Percentiles rank a stretch among this genome's conserved stretches.
Evolutionary conservation across 2,797 vertebrate species (phyloP).

Genomic region (Mormyrops boulengeri): DNA sequence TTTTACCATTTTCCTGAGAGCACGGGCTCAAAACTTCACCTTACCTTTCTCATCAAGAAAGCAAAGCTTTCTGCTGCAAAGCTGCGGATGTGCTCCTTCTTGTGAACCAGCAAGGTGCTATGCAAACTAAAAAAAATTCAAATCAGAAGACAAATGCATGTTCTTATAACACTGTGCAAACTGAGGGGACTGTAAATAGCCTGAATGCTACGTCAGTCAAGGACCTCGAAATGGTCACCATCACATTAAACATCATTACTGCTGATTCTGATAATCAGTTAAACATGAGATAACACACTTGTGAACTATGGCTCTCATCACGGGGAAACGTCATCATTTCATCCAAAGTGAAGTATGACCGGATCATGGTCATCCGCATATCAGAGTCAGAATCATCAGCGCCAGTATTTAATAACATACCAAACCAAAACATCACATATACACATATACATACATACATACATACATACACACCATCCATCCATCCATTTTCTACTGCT

Average conservation of each 20-base stretch:
- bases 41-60: slow-evolving; percentile 95
- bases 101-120: slow-evolving; percentile 85
- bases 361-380: not conserved
- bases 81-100: slow-evolving; percentile 87
- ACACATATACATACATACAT: too few relatives aligned
- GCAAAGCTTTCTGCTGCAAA: slow-evolving; percentile 98
- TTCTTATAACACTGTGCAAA: not conserved
- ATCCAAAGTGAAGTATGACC: not conserved
- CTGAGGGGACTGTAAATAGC: not conserved
- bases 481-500: too few relatives aligned
- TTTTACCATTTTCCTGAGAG: not conserved
- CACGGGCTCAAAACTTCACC: slow-evolving; percentile 17
- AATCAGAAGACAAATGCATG: not conserved
- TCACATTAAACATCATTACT: not conserved
- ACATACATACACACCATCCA: too few relatives aligned
- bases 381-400: not conserved
- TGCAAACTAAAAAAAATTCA: slow-evolving; percentile 67
- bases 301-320: not conserved
- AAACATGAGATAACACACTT: not conserved
- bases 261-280: not conserved
- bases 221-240: too few relatives aligned
- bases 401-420: not conserved
- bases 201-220: too few relatives aligned
- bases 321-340: not conserved
- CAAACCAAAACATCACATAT: not conserved